A percentile compares a stretch with the other conserved stretches of the same genome.
Conservation (phyloP, 1,140 invertebrate genomes). For the Sycophaga agraensis region DNA sequence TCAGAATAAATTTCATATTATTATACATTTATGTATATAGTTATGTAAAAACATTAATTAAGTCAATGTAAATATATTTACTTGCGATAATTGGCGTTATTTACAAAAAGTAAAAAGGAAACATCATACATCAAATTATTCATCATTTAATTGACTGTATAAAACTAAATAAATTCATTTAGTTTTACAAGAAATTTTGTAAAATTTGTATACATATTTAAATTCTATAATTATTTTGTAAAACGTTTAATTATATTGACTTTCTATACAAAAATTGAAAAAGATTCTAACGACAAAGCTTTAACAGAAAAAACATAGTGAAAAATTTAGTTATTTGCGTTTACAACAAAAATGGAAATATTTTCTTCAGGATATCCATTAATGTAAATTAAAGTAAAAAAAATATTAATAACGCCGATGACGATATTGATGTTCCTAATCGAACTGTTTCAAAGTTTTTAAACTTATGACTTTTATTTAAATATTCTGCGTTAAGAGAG, state of each 20-base stretch:
- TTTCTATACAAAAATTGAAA: neutral
- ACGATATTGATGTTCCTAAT: neutral
- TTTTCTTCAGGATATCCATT: neutral
- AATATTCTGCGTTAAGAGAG: neutral
- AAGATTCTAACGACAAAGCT: neutral
- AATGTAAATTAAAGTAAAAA: slow-evolving; percentile 2
- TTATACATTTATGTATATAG: neutral
- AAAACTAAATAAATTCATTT: neutral
- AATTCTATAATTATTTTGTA: neutral
- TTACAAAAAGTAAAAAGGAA: neutral
- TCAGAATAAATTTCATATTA: neutral
- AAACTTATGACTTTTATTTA: neutral
- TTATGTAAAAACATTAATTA: too few relatives aligned
- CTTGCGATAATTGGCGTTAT: neutral
- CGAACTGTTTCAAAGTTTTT: neutral
- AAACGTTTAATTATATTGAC: neutral
- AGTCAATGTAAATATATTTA: neutral
- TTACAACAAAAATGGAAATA: neutral
- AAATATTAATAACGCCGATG: slow-evolving; percentile 8
- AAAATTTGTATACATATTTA: slow-evolving; percentile 7
- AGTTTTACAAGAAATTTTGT: slow-evolving; percentile 9
- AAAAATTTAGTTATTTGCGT: neutral
- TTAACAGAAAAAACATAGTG: neutral
- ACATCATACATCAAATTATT: neutral
- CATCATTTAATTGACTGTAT: neutral